Base-by-base conservation (phyloP, 2,113 vertebrate species). In the Anguilla japonica region DNA sequence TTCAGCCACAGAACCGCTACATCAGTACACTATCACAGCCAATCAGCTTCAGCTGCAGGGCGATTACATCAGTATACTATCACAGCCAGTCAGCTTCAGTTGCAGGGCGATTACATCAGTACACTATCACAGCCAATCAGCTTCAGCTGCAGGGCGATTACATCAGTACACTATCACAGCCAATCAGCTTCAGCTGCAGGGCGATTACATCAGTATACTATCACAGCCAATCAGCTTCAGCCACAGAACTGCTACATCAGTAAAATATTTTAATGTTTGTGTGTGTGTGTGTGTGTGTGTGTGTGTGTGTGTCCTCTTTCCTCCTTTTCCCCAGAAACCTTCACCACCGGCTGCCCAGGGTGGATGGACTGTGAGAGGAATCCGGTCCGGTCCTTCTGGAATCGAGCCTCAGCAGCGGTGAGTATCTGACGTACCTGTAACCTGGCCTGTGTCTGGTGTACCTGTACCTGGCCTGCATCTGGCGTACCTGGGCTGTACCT, bases 361-460 rank as follows among this genome's bases (percentile, higher is more conserved):
- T 94, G 93, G 94, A 6, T 0, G 0, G 41, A 89, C 0, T 95
- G 94, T 56, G 81, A 14, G 2, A 90, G 92, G 86, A 95, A 94
- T 86, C 43, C 94, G 0, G 89, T 92, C 0, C 63, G 85, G 57
- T 95, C 94, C 0, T 96, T 95, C 84, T 96, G 95, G 95, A 87
- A 22, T 0, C 15, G 67, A 87, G 89, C 56, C 79, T 95, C 94
- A 2, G 63, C 88, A 26, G 83, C 67, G 1, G 94, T 96, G 85
- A 94, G 94, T 92, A 34, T 34, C 34, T 34, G 39, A 71, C 63
- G n/a, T 26, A 22, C 57, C 34, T 34, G 34, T 34, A 34, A 71
- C 13, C 57, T 18, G 11, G 57, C 15, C 57, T 60, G 57, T 60
- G 57, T 60, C 57, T 9, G 57, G 20, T 67, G 18, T 26, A 20